phyloP scores from a whole-genome alignment of 2,888 invertebrate species.

The Agrilus biguttatus region DNA sequence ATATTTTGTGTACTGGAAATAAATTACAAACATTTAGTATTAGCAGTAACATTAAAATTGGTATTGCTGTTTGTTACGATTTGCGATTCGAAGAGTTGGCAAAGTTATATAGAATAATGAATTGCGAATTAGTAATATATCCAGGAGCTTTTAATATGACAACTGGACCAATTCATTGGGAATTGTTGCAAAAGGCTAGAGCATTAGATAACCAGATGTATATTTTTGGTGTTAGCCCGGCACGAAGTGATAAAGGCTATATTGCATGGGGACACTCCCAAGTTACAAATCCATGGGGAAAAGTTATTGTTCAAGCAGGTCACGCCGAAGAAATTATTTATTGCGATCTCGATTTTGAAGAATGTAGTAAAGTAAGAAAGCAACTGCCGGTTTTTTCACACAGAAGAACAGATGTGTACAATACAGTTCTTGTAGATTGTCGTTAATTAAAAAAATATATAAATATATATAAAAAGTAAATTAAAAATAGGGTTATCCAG shows the following conservation, averaged over 20 bases:
- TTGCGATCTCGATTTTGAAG: slow-evolving; percentile 59
- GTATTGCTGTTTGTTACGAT: slow-evolving; percentile 91
- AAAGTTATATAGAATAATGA: slow-evolving; percentile 50
- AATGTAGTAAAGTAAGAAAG: slow-evolving; percentile 60
- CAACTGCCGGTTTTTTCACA: slow-evolving; percentile 51
- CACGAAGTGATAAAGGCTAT: slow-evolving; percentile 61
- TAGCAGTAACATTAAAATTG: slow-evolving; percentile 56
- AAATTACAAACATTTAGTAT: slow-evolving; percentile 57
- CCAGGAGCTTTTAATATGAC: slow-evolving; percentile 95
- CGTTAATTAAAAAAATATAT: too few species aligned
- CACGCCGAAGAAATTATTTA: slow-evolving; percentile 55
- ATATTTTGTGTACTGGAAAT: slow-evolving; percentile 63
- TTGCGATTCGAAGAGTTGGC: slow-evolving; percentile 83
- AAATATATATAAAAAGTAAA: too few species aligned
- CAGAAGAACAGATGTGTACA: background rate
- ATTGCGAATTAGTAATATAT: slow-evolving; percentile 74
- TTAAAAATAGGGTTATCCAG: too few species aligned
- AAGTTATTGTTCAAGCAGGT: slow-evolving; percentile 53
- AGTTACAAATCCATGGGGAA: slow-evolving; percentile 73
- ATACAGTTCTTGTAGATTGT: too few species aligned
- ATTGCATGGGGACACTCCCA: slow-evolving; percentile 82
- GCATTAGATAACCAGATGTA: slow-evolving; percentile 84
- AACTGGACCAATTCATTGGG: slow-evolving; percentile 90
- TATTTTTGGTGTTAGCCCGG: slow-evolving; percentile 73
- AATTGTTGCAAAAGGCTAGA: slow-evolving; percentile 64